These are phyloP conservation scores for Zaprionus tsacasi DNA, from an alignment of 1,140 invertebrate species.

Conservation along the genomic window DNA sequence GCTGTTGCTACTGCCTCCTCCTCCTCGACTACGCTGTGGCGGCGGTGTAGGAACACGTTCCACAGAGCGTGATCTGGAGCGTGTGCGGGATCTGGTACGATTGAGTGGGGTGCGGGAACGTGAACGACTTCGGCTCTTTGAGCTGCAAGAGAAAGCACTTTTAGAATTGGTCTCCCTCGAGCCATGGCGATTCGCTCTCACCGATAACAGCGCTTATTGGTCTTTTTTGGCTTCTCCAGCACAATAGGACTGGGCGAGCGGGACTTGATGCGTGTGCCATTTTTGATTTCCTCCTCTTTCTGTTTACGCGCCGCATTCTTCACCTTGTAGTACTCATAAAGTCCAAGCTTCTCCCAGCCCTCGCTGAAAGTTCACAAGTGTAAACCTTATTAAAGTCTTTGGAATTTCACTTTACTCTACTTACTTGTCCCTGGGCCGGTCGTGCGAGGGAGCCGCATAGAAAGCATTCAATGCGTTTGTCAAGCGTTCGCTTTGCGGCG, in stretches of 20 bases:
- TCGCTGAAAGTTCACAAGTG: conserved; percentile 88
- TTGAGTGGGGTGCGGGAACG: conserved; percentile 59
- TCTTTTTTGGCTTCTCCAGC: conserved; percentile 88
- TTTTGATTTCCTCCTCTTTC: conserved; percentile 93
- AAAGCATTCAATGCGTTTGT: conserved; percentile 97
- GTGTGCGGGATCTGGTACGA: conserved; percentile 66
- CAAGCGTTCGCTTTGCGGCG: conserved; percentile 95
- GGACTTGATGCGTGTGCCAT: conserved; percentile 89
- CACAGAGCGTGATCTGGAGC: conserved; percentile 86
- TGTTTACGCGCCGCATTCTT: conserved; percentile 95
- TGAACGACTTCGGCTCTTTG: conserved; percentile 86
- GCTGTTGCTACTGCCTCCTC: conserved; percentile 45
- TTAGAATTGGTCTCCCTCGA: neutral
- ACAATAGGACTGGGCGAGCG: conserved; percentile 91
- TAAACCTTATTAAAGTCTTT: neutral
- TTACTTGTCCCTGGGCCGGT: conserved; percentile 96
- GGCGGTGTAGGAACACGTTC: conserved; percentile 58
- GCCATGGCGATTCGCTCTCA: neutral
- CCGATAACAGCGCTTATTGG: conserved; percentile 77
- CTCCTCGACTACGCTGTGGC: conserved; percentile 68
- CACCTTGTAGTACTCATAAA: conserved; percentile 99
- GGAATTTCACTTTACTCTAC: conserved; percentile 33
- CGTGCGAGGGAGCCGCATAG: conserved; percentile 96
- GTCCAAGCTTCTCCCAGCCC: conserved; percentile 98
- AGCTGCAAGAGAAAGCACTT: conserved; percentile 70